Percentiles rank a stretch among this genome's conserved stretches.
These are phyloP conservation scores for Suncus etruscus DNA, from an alignment of 2,113 vertebrate genomes.

Conservation along the genomic window DNA sequence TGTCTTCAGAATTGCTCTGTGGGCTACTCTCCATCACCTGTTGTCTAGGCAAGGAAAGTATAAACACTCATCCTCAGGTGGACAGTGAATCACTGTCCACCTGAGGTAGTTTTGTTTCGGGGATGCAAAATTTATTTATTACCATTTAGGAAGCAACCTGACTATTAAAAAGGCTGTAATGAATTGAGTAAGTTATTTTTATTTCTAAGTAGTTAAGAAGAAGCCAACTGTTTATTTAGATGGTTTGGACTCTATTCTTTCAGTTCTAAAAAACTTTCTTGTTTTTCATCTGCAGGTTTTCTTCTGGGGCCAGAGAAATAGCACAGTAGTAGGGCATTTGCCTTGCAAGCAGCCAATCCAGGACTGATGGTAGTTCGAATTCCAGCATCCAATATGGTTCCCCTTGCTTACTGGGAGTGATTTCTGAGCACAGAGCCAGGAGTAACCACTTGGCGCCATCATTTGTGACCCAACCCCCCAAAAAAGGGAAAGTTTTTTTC, in stretches of 20 bases:
- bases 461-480: too few species aligned
- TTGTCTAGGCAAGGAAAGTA: slow-evolving; percentile 32
- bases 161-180: too few species aligned
- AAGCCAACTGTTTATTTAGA: slow-evolving; percentile 9
- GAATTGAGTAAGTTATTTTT: neutral
- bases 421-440: too few species aligned
- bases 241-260: neutral
- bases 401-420: too few species aligned
- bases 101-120: slow-evolving; percentile 42
- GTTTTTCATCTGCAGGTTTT: slow-evolving; percentile 21
- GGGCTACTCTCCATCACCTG: neutral
- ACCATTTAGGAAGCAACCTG: neutral
- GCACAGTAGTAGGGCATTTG: too few species aligned
- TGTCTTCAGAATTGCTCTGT: slow-evolving; percentile 4
- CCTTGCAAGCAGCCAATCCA: too few species aligned
- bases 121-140: slow-evolving; percentile 63
- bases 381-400: too few species aligned
- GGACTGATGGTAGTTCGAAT: too few species aligned
- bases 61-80: neutral
- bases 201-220: neutral
- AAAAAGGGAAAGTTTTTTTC: neutral
- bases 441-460: too few species aligned
- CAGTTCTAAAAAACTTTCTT: slow-evolving; percentile 10
- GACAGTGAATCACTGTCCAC: neutral
- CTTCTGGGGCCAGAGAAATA: neutral